phyloP scores from a whole-genome alignment of 92 coral and sea anemone species.

The Phenganax stokvisi region DNA sequence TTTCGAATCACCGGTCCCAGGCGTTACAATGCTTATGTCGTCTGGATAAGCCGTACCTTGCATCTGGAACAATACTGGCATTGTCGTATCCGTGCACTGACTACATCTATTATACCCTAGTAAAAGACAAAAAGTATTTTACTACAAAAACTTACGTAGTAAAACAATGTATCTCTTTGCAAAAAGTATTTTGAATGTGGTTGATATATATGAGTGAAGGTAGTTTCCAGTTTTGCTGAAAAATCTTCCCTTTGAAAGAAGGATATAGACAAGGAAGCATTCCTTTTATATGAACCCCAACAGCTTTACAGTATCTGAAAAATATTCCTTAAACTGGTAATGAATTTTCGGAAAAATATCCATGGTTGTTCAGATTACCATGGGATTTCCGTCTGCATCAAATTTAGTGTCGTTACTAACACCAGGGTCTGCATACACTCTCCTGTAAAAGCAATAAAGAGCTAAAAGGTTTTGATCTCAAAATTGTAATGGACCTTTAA shows the following conservation, averaged over 20 bases:
- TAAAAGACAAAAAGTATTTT: neutral
- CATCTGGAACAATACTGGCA: slow-evolving; percentile 64
- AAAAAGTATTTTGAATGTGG: too few species aligned
- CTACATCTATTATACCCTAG: slow-evolving; percentile 83
- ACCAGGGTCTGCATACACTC: slow-evolving; percentile 81
- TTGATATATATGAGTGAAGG: too few species aligned
- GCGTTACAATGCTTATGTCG: neutral
- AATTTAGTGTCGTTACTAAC: slow-evolving; percentile 56
- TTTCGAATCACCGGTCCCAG: too few species aligned
- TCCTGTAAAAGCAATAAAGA: slow-evolving; percentile 42
- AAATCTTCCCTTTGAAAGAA: too few species aligned
- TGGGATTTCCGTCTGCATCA: slow-evolving; percentile 63
- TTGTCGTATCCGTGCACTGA: slow-evolving; percentile 60
- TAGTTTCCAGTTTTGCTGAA: too few species aligned
- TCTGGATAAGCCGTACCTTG: slow-evolving; percentile 49
- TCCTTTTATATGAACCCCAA: too few species aligned
- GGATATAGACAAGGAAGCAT: too few species aligned
- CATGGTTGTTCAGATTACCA: slow-evolving; percentile 49
- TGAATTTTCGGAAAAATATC: neutral
- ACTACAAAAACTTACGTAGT: neutral
- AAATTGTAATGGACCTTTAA: too few species aligned
- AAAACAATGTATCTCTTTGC: neutral
- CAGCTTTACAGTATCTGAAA: too few species aligned
- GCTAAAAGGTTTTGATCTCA: neutral
- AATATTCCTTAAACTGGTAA: too few species aligned